These are phyloP conservation scores for Passer domesticus DNA, from an alignment of 2,113 vertebrate genomes.

Conservation along the genomic window DNA sequence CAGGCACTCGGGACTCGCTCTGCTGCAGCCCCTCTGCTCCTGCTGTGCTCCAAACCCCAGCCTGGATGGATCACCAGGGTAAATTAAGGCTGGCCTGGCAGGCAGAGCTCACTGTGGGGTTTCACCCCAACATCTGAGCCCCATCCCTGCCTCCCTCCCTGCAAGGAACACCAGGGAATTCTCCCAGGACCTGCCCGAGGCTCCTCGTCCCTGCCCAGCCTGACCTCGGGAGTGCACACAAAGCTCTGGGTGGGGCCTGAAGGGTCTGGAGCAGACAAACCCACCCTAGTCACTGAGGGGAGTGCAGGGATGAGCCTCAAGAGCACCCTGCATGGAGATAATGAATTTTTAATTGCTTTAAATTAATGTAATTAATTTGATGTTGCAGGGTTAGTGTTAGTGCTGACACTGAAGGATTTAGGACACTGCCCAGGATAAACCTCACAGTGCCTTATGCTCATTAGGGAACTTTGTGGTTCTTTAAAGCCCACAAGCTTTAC, in stretches of 20 bases:
- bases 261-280: constrained; percentile 88
- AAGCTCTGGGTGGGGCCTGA: constrained; percentile 87
- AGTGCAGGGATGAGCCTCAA: constrained; percentile 86
- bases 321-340: constrained; percentile 59
- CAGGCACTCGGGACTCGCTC: not conserved
- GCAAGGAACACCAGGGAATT: not conserved
- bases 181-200: constrained; percentile 81
- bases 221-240: constrained; percentile 89
- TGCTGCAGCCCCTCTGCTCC: not conserved
- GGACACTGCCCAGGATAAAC: not conserved
- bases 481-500: not conserved
- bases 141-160: not conserved
- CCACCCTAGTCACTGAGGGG: constrained; percentile 87
- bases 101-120: not conserved
- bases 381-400: not conserved
- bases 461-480: not conserved
- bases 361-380: not conserved
- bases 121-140: not conserved
- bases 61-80: fast-evolving
- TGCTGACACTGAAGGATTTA: not conserved
- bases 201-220: constrained; percentile 91
- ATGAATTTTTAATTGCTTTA: not conserved
- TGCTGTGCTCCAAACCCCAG: not conserved
- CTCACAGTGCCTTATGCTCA: not conserved
- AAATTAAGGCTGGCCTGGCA: not conserved